Conservation (phyloP, 2,797 vertebrate species). For the Sebastes itinus region DNA sequence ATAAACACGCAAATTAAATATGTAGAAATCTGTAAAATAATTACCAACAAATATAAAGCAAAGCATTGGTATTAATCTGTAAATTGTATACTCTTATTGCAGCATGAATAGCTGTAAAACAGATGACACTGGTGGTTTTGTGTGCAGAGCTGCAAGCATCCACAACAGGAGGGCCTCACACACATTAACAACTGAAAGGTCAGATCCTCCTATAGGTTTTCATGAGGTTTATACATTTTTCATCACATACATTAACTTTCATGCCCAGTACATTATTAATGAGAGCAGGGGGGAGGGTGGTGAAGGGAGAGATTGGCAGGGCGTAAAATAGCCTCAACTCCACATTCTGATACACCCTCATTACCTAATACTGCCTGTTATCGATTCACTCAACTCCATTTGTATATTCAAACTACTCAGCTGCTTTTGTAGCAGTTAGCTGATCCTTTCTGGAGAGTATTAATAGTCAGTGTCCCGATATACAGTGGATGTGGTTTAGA, state of each 20-base stretch:
- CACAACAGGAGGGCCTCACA: conserved; percentile 20
- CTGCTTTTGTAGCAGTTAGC: conserved; percentile 5
- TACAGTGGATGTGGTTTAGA: not conserved
- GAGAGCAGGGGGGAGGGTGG: conserved; percentile 10
- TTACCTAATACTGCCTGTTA: conserved; percentile 29
- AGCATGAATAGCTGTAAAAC: not conserved
- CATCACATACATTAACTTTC: conserved; percentile 71
- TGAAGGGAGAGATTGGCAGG: conserved; percentile 51
- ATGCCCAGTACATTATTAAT: conserved; percentile 69
- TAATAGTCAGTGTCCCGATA: conserved; percentile 21
- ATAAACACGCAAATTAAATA: not conserved
- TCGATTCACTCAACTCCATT: conserved; percentile 56
- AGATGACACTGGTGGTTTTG: not conserved
- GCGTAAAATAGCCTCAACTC: conserved; percentile 50
- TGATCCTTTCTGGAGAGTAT: conserved; percentile 21
- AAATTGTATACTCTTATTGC: not conserved
- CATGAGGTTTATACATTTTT: conserved; percentile 71
- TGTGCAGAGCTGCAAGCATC: conserved; percentile 11
- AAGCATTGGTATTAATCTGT: not conserved
- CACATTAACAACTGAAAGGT: conserved; percentile 54
- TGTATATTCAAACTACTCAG: conserved; percentile 45
- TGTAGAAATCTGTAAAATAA: conserved; percentile 2
- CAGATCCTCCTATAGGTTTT: conserved; percentile 54
- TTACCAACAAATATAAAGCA: conserved; percentile 1
- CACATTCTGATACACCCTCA: conserved; percentile 46